Conservation (phyloP, 2,888 invertebrate genomes). For the Microctonus hyperodae region DNA sequence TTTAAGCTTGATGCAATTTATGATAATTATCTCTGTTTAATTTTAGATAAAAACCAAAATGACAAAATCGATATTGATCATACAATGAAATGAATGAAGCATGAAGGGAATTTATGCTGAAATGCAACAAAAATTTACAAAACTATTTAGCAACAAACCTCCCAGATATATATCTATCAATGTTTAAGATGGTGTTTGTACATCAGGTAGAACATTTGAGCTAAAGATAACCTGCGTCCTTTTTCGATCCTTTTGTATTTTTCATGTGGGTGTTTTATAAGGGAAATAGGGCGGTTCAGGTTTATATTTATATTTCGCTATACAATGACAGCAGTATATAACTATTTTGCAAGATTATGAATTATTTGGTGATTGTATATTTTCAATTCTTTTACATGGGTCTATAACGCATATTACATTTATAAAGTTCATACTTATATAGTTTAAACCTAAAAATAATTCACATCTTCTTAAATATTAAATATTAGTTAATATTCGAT, state of each 20-base stretch:
- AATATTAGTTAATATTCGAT: no score
- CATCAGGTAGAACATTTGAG: background rate
- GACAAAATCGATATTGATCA: no score
- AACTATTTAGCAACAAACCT: background rate
- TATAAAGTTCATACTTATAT: no score
- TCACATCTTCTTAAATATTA: no score
- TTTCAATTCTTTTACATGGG: no score
- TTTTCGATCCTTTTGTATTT: background rate
- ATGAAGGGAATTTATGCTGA: no score
- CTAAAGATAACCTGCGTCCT: background rate
- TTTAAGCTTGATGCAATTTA: no score
- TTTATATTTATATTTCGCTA: background rate
- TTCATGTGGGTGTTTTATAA: slow-evolving; percentile 3
- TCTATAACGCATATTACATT: background rate
- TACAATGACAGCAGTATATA: background rate
- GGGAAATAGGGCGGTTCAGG: slow-evolving; percentile 21
- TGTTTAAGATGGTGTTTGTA: background rate
- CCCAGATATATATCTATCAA: background rate
- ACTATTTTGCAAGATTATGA: background rate
- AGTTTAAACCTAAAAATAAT: no score
- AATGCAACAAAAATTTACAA: background rate
- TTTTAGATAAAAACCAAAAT: no score
- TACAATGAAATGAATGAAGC: no score
- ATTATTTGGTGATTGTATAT: background rate
- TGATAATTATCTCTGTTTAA: no score